Conservation (phyloP, 2,888 invertebrate species). For the Mylabris sibirica region DNA sequence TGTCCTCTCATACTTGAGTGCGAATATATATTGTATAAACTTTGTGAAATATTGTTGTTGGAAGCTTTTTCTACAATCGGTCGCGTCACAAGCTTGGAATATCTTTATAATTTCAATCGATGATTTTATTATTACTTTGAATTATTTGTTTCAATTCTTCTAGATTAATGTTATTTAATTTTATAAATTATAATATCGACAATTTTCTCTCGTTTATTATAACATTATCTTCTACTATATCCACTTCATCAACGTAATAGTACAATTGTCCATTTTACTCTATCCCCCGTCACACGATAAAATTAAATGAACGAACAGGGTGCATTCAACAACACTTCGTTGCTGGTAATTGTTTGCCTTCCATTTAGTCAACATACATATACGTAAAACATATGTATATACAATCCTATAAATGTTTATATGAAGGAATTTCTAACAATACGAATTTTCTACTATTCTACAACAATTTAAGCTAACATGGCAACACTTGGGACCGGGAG, state of each 20-base stretch:
- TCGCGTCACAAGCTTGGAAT: slow-evolving; percentile 5
- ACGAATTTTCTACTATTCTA: slow-evolving; percentile 25
- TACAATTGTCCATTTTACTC: slow-evolving; percentile 36
- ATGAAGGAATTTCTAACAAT: slow-evolving; percentile 29
- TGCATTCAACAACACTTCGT: slow-evolving; percentile 29
- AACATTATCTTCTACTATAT: slow-evolving; percentile 24
- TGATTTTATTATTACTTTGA: background rate
- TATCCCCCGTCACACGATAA: slow-evolving; percentile 30
- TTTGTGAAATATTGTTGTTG: slow-evolving; percentile 30
- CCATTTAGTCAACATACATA: slow-evolving; percentile 21
- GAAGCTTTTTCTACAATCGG: slow-evolving; percentile 5
- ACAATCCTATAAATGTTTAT: slow-evolving; percentile 21
- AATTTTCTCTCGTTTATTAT: slow-evolving; percentile 27
- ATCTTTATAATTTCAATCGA: background rate
- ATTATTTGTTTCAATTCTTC: background rate
- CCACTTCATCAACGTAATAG: slow-evolving; percentile 30
- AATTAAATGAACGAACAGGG: slow-evolving; percentile 31
- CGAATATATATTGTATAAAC: slow-evolving; percentile 34
- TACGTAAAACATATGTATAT: background rate
- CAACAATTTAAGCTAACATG: slow-evolving; percentile 15
- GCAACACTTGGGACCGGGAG: slow-evolving; percentile 21
- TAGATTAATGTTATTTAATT: slow-evolving; percentile 17
- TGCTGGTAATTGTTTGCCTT: slow-evolving; percentile 28
- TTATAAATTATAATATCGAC: slow-evolving; percentile 31
- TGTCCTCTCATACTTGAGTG: slow-evolving; percentile 29